Evolutionary conservation across 92 coral and sea anemone genomes (phyloP).

Genomic region (Porites divaricata): DNA sequence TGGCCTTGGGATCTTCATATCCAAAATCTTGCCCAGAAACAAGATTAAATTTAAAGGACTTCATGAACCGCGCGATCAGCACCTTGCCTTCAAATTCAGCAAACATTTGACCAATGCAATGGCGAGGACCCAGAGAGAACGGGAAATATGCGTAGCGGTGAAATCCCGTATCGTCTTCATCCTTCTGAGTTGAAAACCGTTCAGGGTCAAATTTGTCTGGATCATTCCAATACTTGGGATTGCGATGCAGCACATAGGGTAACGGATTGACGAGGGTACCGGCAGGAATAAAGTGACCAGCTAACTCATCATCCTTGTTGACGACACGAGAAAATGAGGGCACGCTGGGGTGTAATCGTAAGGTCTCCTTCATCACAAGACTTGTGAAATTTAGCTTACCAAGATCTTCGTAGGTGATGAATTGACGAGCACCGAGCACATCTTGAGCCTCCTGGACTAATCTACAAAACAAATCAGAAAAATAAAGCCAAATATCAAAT

Average conservation of each 20-base stretch:
- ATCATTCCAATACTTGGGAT: slow-evolving; percentile 67
- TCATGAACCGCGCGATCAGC: slow-evolving; percentile 72
- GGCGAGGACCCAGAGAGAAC: slow-evolving; percentile 85
- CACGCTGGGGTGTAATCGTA: slow-evolving; percentile 86
- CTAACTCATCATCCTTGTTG: slow-evolving; percentile 58
- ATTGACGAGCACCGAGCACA: slow-evolving; percentile 51
- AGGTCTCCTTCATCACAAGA: slow-evolving; percentile 78
- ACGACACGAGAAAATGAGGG: slow-evolving; percentile 55
- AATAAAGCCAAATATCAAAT: too few relatives aligned
- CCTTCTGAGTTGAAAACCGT: slow-evolving; percentile 44
- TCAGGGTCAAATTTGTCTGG: slow-evolving; percentile 84
- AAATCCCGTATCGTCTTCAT: slow-evolving; percentile 13
- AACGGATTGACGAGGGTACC: slow-evolving; percentile 67
- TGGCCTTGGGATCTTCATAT: slow-evolving; percentile 74
- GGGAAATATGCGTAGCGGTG: slow-evolving; percentile 78
- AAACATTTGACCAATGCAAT: slow-evolving; percentile 82
- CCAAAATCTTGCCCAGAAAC: slow-evolving; percentile 77
- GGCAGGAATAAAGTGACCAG: slow-evolving; percentile 63
- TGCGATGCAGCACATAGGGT: slow-evolving; percentile 59
- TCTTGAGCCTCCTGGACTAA: slow-evolving; percentile 68
- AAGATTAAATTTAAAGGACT: slow-evolving; percentile 71
- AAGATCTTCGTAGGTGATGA: slow-evolving; percentile 62
- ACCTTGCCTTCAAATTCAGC: slow-evolving; percentile 85
- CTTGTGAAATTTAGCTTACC: slow-evolving; percentile 52
- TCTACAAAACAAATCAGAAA: slow-evolving; percentile 25